Evolutionary conservation across 2,888 invertebrate species (phyloP).

Genomic region (Drosophila suboccidentalis): DNA sequence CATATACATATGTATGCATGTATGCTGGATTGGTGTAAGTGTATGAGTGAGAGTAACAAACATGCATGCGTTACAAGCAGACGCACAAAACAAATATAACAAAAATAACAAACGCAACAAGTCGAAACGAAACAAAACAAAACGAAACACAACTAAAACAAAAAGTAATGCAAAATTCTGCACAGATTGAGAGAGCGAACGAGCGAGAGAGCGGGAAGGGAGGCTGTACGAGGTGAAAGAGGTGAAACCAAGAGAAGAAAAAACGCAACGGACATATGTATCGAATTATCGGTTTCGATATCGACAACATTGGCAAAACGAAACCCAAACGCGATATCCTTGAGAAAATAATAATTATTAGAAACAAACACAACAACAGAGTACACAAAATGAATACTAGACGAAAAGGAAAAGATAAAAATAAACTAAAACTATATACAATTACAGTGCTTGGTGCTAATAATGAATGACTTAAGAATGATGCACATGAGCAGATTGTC

Average conservation of each 20-base stretch:
- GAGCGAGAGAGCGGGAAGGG: not conserved
- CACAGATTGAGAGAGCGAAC: constrained; percentile 6
- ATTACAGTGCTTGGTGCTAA: constrained; percentile 15
- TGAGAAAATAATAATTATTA: not conserved
- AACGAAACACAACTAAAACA: constrained; percentile 24
- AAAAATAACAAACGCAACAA: constrained; percentile 4
- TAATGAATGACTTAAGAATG: constrained; percentile 8
- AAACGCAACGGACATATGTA: not conserved
- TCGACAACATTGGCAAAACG: constrained; percentile 20
- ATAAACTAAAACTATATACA: constrained; percentile 9
- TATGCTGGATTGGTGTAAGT: constrained; percentile 17
- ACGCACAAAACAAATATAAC: constrained; percentile 17
- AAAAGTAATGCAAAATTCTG: constrained; percentile 1
- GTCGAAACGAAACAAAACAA: constrained; percentile 17
- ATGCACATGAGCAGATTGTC: constrained; percentile 6
- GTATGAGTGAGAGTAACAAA: constrained; percentile 21
- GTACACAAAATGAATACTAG: constrained; percentile 6
- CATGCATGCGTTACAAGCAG: constrained; percentile 6
- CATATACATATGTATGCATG: constrained; percentile 23
- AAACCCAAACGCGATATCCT: constrained; percentile 42
- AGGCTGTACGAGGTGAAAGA: constrained; percentile 1
- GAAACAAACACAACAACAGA: constrained; percentile 15
- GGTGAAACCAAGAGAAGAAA: constrained; percentile 2
- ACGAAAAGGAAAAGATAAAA: not conserved
- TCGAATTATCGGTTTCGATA: constrained; percentile 16